phyloP scores from a whole-genome alignment of 2,113 vertebrate genomes.

The Sterrhoptilus dennistouni region DNA sequence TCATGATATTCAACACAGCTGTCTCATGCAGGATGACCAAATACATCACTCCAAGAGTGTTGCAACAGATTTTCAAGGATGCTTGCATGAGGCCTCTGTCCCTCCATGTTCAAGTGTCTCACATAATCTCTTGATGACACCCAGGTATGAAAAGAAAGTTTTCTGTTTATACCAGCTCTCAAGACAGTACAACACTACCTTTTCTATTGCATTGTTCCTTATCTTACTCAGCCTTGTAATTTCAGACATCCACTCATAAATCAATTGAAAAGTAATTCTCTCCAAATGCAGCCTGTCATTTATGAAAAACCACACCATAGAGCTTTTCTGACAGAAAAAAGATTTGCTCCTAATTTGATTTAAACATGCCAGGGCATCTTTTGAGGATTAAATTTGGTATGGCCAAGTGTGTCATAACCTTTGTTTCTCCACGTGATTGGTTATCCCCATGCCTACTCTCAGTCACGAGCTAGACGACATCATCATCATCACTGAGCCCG shows the following conservation, averaged over 20 bases:
- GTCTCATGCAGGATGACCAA: neutral
- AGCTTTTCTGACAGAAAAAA: neutral
- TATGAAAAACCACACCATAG: neutral
- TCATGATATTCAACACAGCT: neutral
- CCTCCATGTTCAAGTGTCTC: neutral
- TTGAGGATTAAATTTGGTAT: neutral
- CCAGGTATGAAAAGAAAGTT: neutral
- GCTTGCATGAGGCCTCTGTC: neutral
- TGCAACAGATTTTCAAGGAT: neutral
- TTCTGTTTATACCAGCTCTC: neutral
- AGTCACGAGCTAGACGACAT: accelerated
- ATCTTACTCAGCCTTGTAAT: neutral
- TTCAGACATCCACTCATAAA: neutral
- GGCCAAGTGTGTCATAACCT: neutral
- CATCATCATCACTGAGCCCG: neutral
- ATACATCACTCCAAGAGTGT: accelerated
- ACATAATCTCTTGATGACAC: neutral
- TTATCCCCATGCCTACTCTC: neutral
- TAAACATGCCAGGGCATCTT: neutral
- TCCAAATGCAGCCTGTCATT: neutral
- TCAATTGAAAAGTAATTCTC: neutral
- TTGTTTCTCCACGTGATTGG: neutral
- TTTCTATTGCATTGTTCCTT: neutral
- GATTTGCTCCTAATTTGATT: accelerated
- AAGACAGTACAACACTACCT: neutral